Evolutionary conservation across 2,888 invertebrate genomes (phyloP).

Genomic region (Dascillus cervinus): DNA sequence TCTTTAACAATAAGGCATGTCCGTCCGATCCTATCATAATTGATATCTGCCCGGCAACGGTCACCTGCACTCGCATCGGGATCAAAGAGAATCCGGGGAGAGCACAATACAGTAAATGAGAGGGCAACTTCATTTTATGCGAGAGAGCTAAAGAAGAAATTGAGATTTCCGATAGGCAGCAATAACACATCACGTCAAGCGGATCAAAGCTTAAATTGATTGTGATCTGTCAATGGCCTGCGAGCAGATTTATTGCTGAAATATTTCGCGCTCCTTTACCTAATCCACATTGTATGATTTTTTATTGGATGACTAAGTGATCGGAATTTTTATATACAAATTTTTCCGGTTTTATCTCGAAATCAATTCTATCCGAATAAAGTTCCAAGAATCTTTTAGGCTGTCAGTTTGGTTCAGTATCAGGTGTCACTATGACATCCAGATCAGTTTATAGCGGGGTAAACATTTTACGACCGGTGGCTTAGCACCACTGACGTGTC

Average conservation of each 20-base stretch:
- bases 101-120: constrained; percentile 15
- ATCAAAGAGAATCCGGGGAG: constrained; percentile 18
- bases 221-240: constrained; percentile 6
- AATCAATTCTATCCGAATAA: not conserved
- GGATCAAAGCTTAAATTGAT: constrained; percentile 1
- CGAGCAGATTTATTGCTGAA: constrained; percentile 14
- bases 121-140: constrained; percentile 14
- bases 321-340: constrained; percentile 14
- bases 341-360: not conserved
- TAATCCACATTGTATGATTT: constrained; percentile 12
- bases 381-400: not conserved
- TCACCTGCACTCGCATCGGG: constrained; percentile 19
- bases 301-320: constrained; percentile 14
- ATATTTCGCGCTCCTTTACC: constrained; percentile 17
- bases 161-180: constrained; percentile 16
- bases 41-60: constrained; percentile 20
- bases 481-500: constrained; percentile 34
- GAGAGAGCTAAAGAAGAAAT: constrained; percentile 11
- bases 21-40: constrained; percentile 18
- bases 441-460: constrained; percentile 31
- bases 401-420: constrained; percentile 16
- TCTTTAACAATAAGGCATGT: constrained; percentile 17
- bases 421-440: constrained; percentile 28
- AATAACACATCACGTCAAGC: constrained; percentile 17
- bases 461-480: constrained; percentile 36